Conservation (phyloP, 2,113 vertebrate genomes). For the Anarrhichthys ocellatus region DNA sequence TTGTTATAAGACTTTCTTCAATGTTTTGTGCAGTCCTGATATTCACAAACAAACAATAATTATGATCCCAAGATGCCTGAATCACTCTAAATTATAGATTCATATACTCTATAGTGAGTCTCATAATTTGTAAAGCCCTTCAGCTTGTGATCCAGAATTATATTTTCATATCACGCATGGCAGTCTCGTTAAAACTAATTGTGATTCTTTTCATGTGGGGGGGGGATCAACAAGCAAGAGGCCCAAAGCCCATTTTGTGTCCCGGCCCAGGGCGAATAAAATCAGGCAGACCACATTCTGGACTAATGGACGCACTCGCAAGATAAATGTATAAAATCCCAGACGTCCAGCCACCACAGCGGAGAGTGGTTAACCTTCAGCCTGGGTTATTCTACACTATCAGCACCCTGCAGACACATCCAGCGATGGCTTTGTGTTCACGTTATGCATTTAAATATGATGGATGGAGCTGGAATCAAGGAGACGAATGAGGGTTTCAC, state of each 20-base stretch:
- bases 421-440: background rate
- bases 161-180: conserved; percentile 26
- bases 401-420: background rate
- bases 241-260: background rate
- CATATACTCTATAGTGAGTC: background rate
- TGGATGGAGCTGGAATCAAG: background rate
- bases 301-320: conserved; percentile 12
- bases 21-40: conserved; percentile 4
- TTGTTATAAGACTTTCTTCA: conserved; percentile 4
- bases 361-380: background rate
- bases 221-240: conserved; percentile 29
- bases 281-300: background rate
- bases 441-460: background rate
- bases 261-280: background rate
- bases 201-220: conserved; percentile 29
- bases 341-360: background rate
- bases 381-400: background rate
- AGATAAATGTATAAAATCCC: background rate
- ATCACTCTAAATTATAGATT: conserved; percentile 15
- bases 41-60: conserved; percentile 42
- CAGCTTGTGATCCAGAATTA: conserved; percentile 23
- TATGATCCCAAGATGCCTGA: conserved; percentile 24
- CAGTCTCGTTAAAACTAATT: conserved; percentile 54
- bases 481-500: background rate
- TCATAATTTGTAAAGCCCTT: conserved; percentile 23